These are phyloP conservation scores for Ligdia adustata DNA, from an alignment of 2,888 invertebrate genomes.

Conservation along the genomic window DNA sequence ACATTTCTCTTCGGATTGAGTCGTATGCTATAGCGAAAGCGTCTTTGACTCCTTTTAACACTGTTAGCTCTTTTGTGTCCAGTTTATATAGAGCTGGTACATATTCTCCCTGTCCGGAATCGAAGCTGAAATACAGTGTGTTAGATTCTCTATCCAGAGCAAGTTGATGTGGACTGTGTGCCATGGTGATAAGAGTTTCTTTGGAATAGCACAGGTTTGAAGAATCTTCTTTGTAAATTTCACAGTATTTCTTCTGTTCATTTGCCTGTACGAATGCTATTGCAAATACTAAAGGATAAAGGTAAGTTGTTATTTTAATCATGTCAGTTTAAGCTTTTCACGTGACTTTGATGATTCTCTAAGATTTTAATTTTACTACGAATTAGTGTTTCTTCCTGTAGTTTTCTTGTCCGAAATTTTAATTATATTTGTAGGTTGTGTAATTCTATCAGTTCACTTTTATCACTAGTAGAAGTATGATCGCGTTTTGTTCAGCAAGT, in stretches of 20 bases:
- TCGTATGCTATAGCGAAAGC: constrained; percentile 67
- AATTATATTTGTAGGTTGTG: no score
- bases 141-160: constrained; percentile 59
- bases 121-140: constrained; percentile 68
- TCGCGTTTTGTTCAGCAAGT: no score
- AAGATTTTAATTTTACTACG: not conserved
- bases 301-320: constrained; percentile 24
- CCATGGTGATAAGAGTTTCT: constrained; percentile 54
- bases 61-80: constrained; percentile 54
- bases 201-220: constrained; percentile 59
- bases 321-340: not conserved
- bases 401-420: no score
- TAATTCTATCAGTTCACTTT: no score
- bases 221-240: constrained; percentile 47
- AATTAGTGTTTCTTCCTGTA: not conserved
- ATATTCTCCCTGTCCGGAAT: constrained; percentile 67
- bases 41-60: constrained; percentile 68
- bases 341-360: not conserved
- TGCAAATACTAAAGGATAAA: constrained; percentile 26
- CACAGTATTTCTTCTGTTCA: constrained; percentile 47
- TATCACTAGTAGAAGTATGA: no score
- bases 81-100: constrained; percentile 58
- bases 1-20: constrained; percentile 49
- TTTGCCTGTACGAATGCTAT: constrained; percentile 28
- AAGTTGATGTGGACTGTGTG: constrained; percentile 70